Conservation (phyloP, 1,140 invertebrate species). For the Coenobita brevimanus region DNA sequence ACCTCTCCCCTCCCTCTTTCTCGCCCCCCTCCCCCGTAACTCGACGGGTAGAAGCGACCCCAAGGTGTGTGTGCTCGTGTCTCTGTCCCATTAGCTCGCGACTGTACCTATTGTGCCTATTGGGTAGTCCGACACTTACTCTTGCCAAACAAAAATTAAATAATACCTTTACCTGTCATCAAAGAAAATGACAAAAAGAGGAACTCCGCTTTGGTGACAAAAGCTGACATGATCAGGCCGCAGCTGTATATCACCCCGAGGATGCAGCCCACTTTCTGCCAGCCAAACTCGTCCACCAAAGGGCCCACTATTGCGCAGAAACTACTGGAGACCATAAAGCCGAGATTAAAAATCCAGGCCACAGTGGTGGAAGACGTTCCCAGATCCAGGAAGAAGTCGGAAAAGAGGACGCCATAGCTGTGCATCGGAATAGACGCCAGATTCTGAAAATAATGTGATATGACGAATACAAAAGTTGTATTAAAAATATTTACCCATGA, state of each 20-base stretch:
- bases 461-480: too few species aligned
- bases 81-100: too few species aligned
- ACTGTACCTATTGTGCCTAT: too few species aligned
- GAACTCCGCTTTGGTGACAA: background rate
- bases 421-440: too few species aligned
- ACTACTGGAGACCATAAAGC: background rate
- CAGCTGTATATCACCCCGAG: background rate
- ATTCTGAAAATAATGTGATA: too few species aligned
- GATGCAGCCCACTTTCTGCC: background rate
- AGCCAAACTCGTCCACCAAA: conserved; percentile 29
- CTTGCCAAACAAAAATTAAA: too few species aligned
- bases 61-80: too few species aligned
- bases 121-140: too few species aligned
- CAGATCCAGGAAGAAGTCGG: conserved; percentile 4
- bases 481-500: too few species aligned
- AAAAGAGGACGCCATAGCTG: conserved; percentile 27
- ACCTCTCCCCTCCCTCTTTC: too few species aligned
- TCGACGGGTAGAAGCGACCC: too few species aligned
- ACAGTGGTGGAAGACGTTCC: conserved; percentile 18
- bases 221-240: conserved; percentile 18
- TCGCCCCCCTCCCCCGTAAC: too few species aligned
- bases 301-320: background rate
- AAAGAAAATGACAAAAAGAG: conserved; percentile 18
- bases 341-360: conserved; percentile 26
- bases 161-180: background rate